A percentile compares a stretch with the other conserved stretches of the same genome.
Evolutionary conservation across 2,797 vertebrate species (phyloP).

Genomic region (Mallotus villosus): DNA sequence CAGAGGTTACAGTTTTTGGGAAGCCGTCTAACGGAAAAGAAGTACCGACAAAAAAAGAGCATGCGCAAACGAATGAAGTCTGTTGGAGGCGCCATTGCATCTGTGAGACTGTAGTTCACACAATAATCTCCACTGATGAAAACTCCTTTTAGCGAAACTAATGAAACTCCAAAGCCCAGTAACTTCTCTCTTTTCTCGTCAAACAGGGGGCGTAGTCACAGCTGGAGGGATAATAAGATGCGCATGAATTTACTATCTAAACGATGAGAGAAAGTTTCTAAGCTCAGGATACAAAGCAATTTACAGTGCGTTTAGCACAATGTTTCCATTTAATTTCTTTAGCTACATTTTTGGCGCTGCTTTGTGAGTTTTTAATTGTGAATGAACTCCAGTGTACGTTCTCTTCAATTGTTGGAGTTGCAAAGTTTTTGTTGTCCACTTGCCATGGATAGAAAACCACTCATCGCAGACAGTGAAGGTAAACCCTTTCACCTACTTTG

Average conservation of each 20-base stretch:
- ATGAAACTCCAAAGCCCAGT: slow-evolving; percentile 67
- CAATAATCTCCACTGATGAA: slow-evolving; percentile 39
- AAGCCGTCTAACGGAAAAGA: slow-evolving; percentile 72
- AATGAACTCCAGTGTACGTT: slow-evolving; percentile 53
- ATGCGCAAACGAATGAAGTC: slow-evolving; percentile 66
- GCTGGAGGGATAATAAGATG: slow-evolving; percentile 79
- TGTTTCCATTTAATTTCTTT: slow-evolving; percentile 17
- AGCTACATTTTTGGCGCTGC: slow-evolving; percentile 13
- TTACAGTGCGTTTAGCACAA: slow-evolving; percentile 22
- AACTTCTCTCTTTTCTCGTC: slow-evolving; percentile 39
- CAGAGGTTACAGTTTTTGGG: background rate
- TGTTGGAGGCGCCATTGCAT: slow-evolving; percentile 66
- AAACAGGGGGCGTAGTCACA: slow-evolving; percentile 72
- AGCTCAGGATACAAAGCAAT: slow-evolving; percentile 43
- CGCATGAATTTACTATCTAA: slow-evolving; percentile 76
- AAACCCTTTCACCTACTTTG: slow-evolving; percentile 35
- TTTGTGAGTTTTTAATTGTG: slow-evolving; percentile 24
- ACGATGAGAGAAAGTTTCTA: slow-evolving; percentile 62
- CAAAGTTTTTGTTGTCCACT: slow-evolving; percentile 67
- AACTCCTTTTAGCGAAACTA: slow-evolving; percentile 40
- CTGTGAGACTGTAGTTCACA: slow-evolving; percentile 67
- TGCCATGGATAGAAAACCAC: slow-evolving; percentile 70
- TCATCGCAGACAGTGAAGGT: slow-evolving; percentile 67
- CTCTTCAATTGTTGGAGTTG: slow-evolving; percentile 69
- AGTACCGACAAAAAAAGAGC: slow-evolving; percentile 41